Evolutionary conservation across 2,797 vertebrate genomes (phyloP), one percentile per base, ranked within the genome.

Genomic region (Sardinella longiceps): DNA sequence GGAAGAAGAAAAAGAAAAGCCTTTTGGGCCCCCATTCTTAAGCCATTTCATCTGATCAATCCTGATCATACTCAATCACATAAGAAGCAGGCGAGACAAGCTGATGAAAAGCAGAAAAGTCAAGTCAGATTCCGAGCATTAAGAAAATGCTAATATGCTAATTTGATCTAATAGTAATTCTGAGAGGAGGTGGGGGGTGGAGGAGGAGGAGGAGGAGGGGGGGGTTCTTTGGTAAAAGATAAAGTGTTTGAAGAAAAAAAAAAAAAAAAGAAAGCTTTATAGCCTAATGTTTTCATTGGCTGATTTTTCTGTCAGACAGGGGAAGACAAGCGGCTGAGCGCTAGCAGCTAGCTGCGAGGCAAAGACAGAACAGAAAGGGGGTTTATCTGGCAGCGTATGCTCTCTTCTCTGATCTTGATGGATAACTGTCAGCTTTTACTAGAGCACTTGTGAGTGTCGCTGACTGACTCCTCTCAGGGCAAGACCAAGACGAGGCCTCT

Each of bases 181-280:
- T 37, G 11, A 23, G n/a, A n/a, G n/a, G 46, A 12, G 46, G 46
- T 3, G 46, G 46, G 46, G 2, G 46, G 46, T n/a, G n/a, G n/a
- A n/a, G n/a, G n/a, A n/a, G n/a, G 46, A 12, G 46, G 46, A 0
- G 46, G 46, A 10, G 2, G 46, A 10, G 46, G 46, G n/a, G n/a
- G n/a, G n/a, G 10, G 20, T 1, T 18, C 33, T 37, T 74, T 6
- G 60, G 60, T 63, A 63, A 74, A 33, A 39, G 66, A 74, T 33
- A 74, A 74, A 63, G 60, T 30, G 28, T 63, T 63, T 63, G 60
- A 30, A 63, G 30, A n/a, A 63, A 63, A 14, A n/a, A 60, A 60
- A 4, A n/a, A n/a, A n/a, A n/a, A n/a, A n/a, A n/a, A n/a, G n/a
- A n/a, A n/a, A n/a, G n/a, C n/a, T n/a, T n/a, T n/a, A n/a, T n/a